Evolutionary conservation across 2,888 invertebrate genomes (phyloP).

Genomic region (Tineola bisselliella): DNA sequence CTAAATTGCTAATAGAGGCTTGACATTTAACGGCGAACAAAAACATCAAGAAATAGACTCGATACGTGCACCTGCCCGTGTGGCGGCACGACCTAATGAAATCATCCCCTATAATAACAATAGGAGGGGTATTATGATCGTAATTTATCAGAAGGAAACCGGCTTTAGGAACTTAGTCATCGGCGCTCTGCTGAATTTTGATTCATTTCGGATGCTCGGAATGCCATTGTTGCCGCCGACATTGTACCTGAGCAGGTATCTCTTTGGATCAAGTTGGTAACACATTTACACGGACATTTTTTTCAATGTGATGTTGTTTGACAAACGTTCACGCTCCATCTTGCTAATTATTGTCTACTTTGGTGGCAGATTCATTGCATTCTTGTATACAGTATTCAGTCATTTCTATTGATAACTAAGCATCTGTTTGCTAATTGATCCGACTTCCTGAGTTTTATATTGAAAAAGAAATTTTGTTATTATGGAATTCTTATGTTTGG

Average conservation of each 20-base stretch:
- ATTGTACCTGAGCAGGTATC: constrained; percentile 44
- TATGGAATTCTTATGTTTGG: no score
- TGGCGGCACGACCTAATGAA: constrained; percentile 46
- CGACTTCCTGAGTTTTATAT: neutral
- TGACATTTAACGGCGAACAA: neutral
- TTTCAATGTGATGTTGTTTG: constrained; percentile 44
- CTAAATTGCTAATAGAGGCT: neutral
- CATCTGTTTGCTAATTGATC: neutral
- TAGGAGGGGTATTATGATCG: constrained; percentile 49
- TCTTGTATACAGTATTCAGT: neutral
- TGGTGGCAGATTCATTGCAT: neutral
- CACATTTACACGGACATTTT: constrained; percentile 20
- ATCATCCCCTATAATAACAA: constrained; percentile 56
- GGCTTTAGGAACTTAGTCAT: constrained; percentile 32
- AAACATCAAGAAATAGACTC: neutral
- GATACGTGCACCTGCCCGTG: neutral
- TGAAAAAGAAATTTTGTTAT: neutral
- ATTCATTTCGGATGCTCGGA: constrained; percentile 28
- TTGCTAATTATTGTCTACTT: constrained; percentile 20
- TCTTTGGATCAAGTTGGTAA: neutral
- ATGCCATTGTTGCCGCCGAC: constrained; percentile 46
- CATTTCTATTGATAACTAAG: neutral
- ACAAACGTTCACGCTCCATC: constrained; percentile 30
- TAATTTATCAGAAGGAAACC: constrained; percentile 41
- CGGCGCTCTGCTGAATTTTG: constrained; percentile 47